Conservation (phyloP, 2,113 vertebrate genomes). For the Ondatra zibethicus region DNA sequence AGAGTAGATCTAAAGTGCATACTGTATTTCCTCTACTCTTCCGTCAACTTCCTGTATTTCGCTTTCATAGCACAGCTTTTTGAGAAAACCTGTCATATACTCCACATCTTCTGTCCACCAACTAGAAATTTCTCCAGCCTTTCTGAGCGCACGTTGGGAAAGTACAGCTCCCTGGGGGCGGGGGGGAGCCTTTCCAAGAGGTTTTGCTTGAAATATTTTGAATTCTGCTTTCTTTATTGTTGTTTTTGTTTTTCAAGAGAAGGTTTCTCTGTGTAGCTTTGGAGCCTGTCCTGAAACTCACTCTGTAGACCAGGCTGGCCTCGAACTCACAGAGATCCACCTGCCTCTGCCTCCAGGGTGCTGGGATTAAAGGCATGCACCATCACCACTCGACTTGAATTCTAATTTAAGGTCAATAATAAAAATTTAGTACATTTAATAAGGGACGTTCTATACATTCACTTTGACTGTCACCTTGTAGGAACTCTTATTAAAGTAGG, state of each 20-base stretch:
- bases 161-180: background rate
- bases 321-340: no score
- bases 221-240: slow-evolving; percentile 1
- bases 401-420: slow-evolving; percentile 30
- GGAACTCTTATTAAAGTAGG: background rate
- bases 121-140: background rate
- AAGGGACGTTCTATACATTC: background rate
- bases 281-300: no score
- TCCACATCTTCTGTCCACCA: background rate
- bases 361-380: no score
- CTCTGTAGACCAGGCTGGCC: no score
- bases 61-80: background rate
- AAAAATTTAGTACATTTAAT: background rate
- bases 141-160: background rate
- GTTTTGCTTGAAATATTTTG: slow-evolving; percentile 19
- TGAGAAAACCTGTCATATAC: background rate
- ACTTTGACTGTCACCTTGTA: background rate
- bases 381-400: background rate
- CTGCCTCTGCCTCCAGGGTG: no score
- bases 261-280: no score
- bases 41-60: background rate
- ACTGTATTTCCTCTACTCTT: background rate
- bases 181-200: background rate
- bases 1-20: background rate
- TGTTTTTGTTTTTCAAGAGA: no score